Percentiles rank a stretch among this genome's conserved stretches.
phyloP scores from a whole-genome alignment of 2,113 vertebrate species.

The Chloebia gouldiae region DNA sequence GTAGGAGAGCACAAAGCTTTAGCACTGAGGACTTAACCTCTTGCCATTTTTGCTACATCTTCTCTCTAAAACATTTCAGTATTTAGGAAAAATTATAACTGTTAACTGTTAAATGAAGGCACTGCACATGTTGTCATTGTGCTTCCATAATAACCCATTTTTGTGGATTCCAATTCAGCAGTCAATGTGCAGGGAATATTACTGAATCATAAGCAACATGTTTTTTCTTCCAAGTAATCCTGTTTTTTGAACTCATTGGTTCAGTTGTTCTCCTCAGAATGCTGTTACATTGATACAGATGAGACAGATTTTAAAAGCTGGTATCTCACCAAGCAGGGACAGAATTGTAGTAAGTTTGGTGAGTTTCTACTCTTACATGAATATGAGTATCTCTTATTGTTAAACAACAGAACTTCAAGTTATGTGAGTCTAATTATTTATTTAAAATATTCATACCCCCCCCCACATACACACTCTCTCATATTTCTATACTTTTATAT shows the following conservation, averaged over 20 bases:
- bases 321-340: background rate
- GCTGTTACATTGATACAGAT: background rate
- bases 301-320: background rate
- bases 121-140: accelerated
- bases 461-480: accelerated
- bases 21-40: background rate
- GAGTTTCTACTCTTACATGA: background rate
- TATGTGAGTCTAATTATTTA: background rate
- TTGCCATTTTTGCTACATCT: background rate
- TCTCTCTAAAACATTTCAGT: background rate
- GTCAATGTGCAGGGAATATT: background rate
- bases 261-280: background rate
- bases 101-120: background rate
- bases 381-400: background rate
- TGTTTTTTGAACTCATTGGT: background rate
- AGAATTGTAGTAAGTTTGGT: background rate
- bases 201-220: background rate
- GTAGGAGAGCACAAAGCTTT: background rate
- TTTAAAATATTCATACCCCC: background rate
- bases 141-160: background rate
- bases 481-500: background rate
- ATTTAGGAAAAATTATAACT: background rate
- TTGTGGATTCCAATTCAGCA: background rate
- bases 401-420: background rate
- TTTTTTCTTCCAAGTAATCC: background rate